phyloP scores from a whole-genome alignment of 2,888 invertebrate genomes.

The Ferrisia virgata region DNA sequence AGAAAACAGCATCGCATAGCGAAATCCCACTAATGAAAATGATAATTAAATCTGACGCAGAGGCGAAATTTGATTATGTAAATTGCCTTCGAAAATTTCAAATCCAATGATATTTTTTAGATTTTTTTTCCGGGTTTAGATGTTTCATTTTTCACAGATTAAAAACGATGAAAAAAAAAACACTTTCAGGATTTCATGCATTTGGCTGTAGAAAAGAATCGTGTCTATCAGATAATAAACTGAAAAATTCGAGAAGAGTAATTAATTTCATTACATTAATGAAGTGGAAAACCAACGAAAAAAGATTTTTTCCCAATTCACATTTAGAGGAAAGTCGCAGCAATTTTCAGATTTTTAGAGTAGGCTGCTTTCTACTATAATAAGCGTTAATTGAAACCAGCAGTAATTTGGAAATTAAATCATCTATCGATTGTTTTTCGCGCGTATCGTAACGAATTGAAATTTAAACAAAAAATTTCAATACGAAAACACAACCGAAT shows the following conservation, averaged over 20 bases:
- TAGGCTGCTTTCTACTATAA: too few relatives aligned
- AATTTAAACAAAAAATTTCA: too few relatives aligned
- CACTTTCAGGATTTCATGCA: neutral
- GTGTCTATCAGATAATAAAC: conserved; percentile 24
- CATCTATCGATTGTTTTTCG: too few relatives aligned
- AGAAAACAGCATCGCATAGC: neutral
- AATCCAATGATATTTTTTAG: neutral
- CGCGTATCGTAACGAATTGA: too few relatives aligned
- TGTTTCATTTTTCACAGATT: neutral
- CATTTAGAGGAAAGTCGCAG: neutral
- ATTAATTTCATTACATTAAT: conserved; percentile 34
- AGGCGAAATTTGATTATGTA: neutral
- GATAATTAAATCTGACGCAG: neutral
- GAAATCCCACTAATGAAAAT: neutral
- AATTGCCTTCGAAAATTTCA: neutral
- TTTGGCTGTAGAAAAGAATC: neutral
- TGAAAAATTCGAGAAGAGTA: conserved; percentile 20
- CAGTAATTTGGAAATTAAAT: too few relatives aligned
- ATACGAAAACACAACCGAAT: too few relatives aligned
- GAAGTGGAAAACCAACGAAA: conserved; percentile 21
- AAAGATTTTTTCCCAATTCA: neutral
- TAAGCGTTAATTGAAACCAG: too few relatives aligned
- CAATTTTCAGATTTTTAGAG: neutral
- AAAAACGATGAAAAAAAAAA: neutral
- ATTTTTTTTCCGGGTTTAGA: neutral